A percentile compares a stretch with the other conserved stretches of the same genome.
Conservation (phyloP, 2,888 invertebrate species). For the Mamestra brassicae region DNA sequence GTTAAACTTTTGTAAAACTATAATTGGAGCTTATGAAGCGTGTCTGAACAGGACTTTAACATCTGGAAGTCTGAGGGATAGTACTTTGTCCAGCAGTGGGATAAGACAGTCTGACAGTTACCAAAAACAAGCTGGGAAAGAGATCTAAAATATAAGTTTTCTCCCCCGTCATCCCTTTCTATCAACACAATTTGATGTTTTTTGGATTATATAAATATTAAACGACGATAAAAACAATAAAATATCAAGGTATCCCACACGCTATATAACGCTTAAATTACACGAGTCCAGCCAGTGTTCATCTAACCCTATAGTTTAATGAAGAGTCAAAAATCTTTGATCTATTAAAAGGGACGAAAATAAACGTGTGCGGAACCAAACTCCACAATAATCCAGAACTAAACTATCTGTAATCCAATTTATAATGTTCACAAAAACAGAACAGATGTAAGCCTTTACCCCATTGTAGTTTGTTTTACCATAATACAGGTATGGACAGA, state of each 20-base stretch:
- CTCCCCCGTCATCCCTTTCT: background rate
- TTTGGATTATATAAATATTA: no score
- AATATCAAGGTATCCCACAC: background rate
- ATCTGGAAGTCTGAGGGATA: no score
- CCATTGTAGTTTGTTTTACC: constrained; percentile 41
- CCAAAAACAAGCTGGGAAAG: no score
- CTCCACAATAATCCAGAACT: constrained; percentile 34
- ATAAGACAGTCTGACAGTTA: no score
- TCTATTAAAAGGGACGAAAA: constrained; percentile 20
- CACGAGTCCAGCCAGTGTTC: background rate
- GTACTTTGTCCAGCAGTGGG: no score
- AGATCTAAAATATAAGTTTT: background rate
- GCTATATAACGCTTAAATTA: background rate
- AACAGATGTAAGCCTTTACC: constrained; percentile 57
- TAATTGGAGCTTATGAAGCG: no score
- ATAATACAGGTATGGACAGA: background rate
- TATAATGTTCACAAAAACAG: constrained; percentile 62
- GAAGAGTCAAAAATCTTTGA: background rate
- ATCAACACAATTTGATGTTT: background rate
- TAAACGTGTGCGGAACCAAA: constrained; percentile 18
- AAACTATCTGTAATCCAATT: constrained; percentile 53
- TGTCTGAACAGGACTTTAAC: no score
- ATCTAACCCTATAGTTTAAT: background rate
- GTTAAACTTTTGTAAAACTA: no score
- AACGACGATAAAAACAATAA: no score